Conservation (phyloP, 2,797 vertebrate genomes). For the Antennarius maculatus region DNA sequence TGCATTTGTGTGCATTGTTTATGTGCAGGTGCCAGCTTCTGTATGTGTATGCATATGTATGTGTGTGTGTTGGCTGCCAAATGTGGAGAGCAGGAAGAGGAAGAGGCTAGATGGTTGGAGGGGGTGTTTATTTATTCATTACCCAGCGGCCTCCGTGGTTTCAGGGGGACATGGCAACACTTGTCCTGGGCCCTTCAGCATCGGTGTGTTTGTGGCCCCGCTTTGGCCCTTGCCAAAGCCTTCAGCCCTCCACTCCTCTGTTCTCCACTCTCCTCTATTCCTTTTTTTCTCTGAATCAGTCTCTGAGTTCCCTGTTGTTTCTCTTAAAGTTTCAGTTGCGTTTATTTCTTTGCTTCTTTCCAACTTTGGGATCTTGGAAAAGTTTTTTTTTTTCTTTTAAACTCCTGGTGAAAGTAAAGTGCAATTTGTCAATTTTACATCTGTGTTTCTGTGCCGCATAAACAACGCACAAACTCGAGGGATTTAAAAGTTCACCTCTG, state of each 20-base stretch:
- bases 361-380: background rate
- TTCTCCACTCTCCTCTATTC: constrained; percentile 37
- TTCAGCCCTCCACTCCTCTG: constrained; percentile 62
- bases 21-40: constrained; percentile 49
- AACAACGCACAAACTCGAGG: too few species aligned
- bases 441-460: too few species aligned
- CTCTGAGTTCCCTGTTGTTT: constrained; percentile 25
- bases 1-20: constrained; percentile 69
- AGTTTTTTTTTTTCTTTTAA: too few species aligned
- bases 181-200: constrained; percentile 78
- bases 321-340: background rate
- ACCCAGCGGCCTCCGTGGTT: constrained; percentile 80
- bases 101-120: constrained; percentile 81
- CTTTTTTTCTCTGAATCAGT: constrained; percentile 26
- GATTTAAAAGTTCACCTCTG: too few species aligned
- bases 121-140: constrained; percentile 87
- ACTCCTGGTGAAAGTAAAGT: too few species aligned
- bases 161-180: constrained; percentile 81
- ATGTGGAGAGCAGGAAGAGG: constrained; percentile 71
- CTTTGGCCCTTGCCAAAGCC: constrained; percentile 66
- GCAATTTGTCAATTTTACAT: too few species aligned
- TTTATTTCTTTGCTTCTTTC: background rate
- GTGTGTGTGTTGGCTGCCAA: constrained; percentile 57
- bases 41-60: constrained; percentile 36
- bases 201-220: constrained; percentile 70